A percentile compares a stretch with the other conserved stretches of the same genome.
phyloP scores from a whole-genome alignment of 2,113 vertebrate species.

The Microcebus lehilahytsara region DNA sequence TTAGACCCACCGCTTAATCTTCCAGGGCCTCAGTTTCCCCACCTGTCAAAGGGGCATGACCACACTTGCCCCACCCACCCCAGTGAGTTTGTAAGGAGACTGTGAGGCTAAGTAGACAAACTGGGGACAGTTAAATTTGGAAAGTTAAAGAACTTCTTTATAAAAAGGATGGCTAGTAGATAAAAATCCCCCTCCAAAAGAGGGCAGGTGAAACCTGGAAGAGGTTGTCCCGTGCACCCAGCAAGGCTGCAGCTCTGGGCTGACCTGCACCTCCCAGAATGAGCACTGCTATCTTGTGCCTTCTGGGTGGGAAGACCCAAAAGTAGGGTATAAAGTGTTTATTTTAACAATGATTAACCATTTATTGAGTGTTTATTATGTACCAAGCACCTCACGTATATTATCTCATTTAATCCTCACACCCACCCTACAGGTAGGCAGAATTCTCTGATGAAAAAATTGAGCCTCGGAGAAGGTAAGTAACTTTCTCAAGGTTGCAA shows the following conservation, averaged over 20 bases:
- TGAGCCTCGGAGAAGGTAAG: not conserved
- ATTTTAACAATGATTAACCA: not conserved
- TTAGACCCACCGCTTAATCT: not conserved
- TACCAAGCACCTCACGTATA: not conserved
- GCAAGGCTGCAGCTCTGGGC: not conserved
- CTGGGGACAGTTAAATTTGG: not conserved
- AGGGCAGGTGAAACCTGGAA: not conserved
- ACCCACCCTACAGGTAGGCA: not conserved
- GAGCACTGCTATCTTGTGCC: not conserved
- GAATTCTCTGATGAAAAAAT: constrained; percentile 12
- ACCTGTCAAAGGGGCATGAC: not conserved
- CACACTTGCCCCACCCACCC: not conserved
- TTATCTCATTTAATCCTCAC: not conserved
- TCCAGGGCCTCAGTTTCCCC: not conserved
- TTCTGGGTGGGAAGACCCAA: not conserved
- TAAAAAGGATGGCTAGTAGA: not conserved
- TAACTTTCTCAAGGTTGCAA: not conserved
- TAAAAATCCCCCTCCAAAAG: not conserved
- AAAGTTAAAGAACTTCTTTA: not conserved
- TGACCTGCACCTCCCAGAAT: not conserved
- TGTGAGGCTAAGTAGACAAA: not conserved
- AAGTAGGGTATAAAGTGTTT: not conserved
- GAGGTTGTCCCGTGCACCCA: not conserved
- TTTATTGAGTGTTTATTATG: not conserved
- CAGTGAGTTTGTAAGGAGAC: not conserved